Evolutionary conservation across 1,140 invertebrate species (phyloP).

Genomic region (Euwallacea fornicatus): DNA sequence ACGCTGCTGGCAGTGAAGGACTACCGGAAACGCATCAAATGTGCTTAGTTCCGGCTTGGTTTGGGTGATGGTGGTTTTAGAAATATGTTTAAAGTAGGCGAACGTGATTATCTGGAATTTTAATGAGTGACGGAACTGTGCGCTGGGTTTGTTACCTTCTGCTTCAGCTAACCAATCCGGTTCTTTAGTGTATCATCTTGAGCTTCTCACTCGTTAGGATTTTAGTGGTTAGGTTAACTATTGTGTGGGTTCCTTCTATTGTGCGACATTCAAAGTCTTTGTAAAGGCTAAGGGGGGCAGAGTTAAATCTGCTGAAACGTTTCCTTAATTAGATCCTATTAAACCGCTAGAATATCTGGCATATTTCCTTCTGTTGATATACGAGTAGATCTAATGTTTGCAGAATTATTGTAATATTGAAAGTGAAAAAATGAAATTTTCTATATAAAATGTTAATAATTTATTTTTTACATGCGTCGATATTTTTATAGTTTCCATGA

Average conservation of each 20-base stretch:
- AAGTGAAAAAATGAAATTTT: slow-evolving; percentile 13
- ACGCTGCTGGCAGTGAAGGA: slow-evolving; percentile 28
- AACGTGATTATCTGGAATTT: slow-evolving; percentile 16
- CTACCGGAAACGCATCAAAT: not conserved
- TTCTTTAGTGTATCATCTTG: not conserved
- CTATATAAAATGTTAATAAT: slow-evolving; percentile 27
- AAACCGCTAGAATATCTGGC: not conserved
- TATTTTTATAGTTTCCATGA: slow-evolving; percentile 29
- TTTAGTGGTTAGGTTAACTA: slow-evolving; percentile 10
- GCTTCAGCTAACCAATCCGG: too few species aligned
- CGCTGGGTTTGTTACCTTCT: too few species aligned
- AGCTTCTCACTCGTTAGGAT: slow-evolving; percentile 29
- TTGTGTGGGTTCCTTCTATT: slow-evolving; percentile 5
- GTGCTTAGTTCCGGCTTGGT: slow-evolving; percentile 14
- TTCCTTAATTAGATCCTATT: slow-evolving; percentile 6
- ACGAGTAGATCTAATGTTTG: slow-evolving; percentile 1
- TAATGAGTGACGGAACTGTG: slow-evolving; percentile 21
- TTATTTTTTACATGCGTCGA: slow-evolving; percentile 28
- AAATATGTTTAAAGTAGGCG: slow-evolving; percentile 7
- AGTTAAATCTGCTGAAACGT: slow-evolving; percentile 8
- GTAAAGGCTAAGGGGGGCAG: slow-evolving; percentile 2
- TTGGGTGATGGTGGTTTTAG: slow-evolving; percentile 24
- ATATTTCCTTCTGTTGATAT: not conserved
- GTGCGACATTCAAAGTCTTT: not conserved
- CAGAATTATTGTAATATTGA: not conserved